Conservation (phyloP, 1,140 invertebrate genomes). For the Bombus waltoni region DNA sequence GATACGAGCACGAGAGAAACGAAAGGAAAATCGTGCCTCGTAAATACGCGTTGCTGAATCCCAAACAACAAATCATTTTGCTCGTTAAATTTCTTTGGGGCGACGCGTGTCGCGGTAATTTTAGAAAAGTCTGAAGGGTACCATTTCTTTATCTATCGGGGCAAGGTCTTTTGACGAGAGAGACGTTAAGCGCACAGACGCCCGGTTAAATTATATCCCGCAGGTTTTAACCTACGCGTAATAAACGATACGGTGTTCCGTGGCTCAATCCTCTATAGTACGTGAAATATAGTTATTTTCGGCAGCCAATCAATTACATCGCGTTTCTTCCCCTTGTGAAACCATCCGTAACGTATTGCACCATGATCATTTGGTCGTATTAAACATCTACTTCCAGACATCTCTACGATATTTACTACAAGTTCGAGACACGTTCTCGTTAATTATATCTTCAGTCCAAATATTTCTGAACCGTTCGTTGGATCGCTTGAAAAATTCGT, state of each 20-base stretch:
- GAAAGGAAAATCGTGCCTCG: neutral
- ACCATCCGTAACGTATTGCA: neutral
- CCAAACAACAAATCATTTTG: neutral
- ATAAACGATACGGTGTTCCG: neutral
- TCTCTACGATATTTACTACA: too few relatives aligned
- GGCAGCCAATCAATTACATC: neutral
- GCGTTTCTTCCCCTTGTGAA: too few relatives aligned
- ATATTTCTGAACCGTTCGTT: too few relatives aligned
- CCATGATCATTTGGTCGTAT: neutral
- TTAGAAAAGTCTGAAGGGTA: neutral
- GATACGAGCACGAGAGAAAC: neutral
- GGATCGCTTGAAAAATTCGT: too few relatives aligned
- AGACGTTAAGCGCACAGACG: neutral
- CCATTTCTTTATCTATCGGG: neutral
- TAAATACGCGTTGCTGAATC: neutral
- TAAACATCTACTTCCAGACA: neutral
- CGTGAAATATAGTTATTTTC: slow-evolving; percentile 5
- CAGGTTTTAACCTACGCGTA: neutral
- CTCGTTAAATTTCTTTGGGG: neutral
- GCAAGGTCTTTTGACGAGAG: neutral
- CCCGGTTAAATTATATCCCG: slow-evolving; percentile 5
- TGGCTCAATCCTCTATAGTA: neutral
- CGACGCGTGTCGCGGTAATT: neutral
- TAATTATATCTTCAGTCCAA: neutral
- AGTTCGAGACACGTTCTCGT: neutral